Evolutionary conservation across 2,797 vertebrate species (phyloP).

Genomic region (Lithobates pipiens): DNA sequence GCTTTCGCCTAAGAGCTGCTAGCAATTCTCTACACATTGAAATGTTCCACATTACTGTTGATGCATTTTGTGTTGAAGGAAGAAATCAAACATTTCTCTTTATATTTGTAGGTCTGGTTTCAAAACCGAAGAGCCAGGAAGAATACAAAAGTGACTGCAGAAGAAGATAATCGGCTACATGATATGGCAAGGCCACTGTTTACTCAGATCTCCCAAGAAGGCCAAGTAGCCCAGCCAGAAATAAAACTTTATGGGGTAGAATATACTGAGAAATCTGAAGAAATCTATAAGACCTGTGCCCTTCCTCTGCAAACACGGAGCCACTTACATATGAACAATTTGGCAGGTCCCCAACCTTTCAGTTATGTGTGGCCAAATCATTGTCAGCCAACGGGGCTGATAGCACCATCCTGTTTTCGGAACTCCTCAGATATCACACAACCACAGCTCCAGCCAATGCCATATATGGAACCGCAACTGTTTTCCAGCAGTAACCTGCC

Average conservation of each 20-base stretch:
- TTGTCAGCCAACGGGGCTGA: neutral
- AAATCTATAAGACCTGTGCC: neutral
- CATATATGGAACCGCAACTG: neutral
- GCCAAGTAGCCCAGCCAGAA: neutral
- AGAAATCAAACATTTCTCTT: neutral
- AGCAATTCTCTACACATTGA: neutral
- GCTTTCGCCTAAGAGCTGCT: neutral
- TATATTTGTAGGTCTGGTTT: constrained; percentile 68
- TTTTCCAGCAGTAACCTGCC: neutral
- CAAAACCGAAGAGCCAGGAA: constrained; percentile 71
- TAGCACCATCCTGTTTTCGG: neutral
- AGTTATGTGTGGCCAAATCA: neutral
- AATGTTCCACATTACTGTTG: neutral
- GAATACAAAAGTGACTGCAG: constrained; percentile 55
- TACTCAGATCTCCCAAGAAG: neutral
- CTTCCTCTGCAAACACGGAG: neutral
- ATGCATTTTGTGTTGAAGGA: neutral
- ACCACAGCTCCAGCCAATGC: neutral
- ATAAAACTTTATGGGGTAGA: neutral
- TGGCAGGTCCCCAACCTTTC: neutral
- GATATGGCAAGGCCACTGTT: neutral
- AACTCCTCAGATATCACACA: neutral
- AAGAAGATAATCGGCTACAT: neutral
- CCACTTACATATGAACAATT: neutral
- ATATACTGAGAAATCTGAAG: neutral